Conservation (phyloP, 2,888 invertebrate genomes). For the Bellardia pandia region DNA sequence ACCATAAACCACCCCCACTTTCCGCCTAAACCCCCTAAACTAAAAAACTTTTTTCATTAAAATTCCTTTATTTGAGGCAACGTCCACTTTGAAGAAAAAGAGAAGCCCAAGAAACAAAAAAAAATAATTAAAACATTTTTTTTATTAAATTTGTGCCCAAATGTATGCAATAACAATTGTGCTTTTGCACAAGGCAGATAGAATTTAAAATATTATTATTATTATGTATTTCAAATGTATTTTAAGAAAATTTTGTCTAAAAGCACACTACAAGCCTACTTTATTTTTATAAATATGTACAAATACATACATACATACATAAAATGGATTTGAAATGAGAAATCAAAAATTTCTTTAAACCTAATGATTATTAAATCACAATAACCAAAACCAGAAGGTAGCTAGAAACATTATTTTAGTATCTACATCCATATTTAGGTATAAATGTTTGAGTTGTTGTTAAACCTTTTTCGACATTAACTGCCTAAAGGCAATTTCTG, state of each 20-base stretch:
- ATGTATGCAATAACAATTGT: neutral
- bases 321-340: neutral
- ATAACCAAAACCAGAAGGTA: neutral
- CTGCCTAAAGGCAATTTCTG: constrained; percentile 27
- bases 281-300: too few relatives aligned
- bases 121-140: constrained; percentile 37
- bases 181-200: too few relatives aligned
- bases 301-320: too few relatives aligned
- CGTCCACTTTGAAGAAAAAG: constrained; percentile 7
- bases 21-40: neutral
- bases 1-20: neutral
- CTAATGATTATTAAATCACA: constrained; percentile 32
- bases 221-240: too few relatives aligned
- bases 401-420: constrained; percentile 2
- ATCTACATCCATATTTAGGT: too few relatives aligned
- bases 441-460: neutral
- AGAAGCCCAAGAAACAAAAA: neutral
- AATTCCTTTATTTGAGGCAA: constrained; percentile 12
- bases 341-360: constrained; percentile 35
- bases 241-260: too few relatives aligned
- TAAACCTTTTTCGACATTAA: constrained; percentile 32
- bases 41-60: constrained; percentile 55
- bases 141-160: neutral
- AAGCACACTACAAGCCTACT: too few relatives aligned
- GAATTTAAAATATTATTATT: too few relatives aligned